Evolutionary conservation across 37 sponge, comb jelly and placozoan species (phyloP).

Genomic region (Trichoplax adhaerens): DNA sequence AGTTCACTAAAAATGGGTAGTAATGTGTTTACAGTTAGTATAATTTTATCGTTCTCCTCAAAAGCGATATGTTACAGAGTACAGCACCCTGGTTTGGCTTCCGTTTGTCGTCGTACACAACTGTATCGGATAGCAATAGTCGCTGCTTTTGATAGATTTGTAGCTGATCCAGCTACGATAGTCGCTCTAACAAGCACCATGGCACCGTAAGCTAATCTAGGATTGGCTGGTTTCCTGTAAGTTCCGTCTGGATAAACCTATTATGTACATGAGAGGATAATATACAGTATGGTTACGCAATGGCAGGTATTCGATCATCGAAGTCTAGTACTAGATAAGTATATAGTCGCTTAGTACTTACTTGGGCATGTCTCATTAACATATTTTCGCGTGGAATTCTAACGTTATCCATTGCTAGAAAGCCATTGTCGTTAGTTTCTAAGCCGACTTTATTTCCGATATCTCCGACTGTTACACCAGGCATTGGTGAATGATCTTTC

Average conservation of each 20-base stretch:
- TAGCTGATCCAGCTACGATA: slow-evolving; percentile 12
- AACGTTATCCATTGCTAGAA: slow-evolving; percentile 49
- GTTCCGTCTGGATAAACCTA: slow-evolving; percentile 69
- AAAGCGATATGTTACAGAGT: no score
- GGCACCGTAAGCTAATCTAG: slow-evolving; percentile 66
- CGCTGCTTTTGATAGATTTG: slow-evolving; percentile 35
- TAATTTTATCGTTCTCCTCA: no score
- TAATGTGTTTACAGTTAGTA: no score
- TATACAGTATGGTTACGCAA: no score
- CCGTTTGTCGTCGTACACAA: slow-evolving; percentile 68
- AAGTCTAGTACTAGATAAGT: neutral
- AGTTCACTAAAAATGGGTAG: slow-evolving; percentile 21
- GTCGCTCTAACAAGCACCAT: slow-evolving; percentile 62
- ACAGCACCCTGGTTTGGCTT: neutral
- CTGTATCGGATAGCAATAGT: slow-evolving; percentile 83
- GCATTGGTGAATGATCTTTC: slow-evolving; percentile 66
- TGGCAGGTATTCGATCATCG: no score
- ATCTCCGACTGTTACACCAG: slow-evolving; percentile 78
- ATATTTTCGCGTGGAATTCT: slow-evolving; percentile 74
- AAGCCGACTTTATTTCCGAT: slow-evolving; percentile 88
- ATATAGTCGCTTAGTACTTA: no score
- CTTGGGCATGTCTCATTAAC: slow-evolving; percentile 74
- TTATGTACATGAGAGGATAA: neutral
- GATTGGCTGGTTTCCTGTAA: slow-evolving; percentile 33
- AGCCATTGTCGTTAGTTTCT: slow-evolving; percentile 70